Evolutionary conservation across 2,113 vertebrate species (phyloP).

Genomic region (Entosphenus tridentatus): DNA sequence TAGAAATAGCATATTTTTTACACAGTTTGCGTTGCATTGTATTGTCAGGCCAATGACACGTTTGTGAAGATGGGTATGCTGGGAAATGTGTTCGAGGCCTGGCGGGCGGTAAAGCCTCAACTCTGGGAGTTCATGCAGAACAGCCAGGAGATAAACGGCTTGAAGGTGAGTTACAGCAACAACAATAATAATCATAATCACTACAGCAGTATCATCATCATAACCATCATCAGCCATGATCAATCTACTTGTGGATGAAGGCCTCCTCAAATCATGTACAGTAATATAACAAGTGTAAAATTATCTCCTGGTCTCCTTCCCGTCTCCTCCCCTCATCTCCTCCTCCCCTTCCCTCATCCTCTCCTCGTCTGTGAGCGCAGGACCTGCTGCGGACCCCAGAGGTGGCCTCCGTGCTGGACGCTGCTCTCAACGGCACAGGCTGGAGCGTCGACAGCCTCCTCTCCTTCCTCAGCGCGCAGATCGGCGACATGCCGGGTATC

Average conservation of each 20-base stretch:
- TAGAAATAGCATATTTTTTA: slow-evolving; percentile 12
- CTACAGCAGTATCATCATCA: background rate
- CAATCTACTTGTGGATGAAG: background rate
- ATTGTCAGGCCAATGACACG: slow-evolving; percentile 62
- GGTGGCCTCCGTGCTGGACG: slow-evolving; percentile 29
- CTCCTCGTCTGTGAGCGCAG: slow-evolving; percentile 18
- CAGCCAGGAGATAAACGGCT: slow-evolving; percentile 53
- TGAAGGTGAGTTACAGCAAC: slow-evolving; percentile 34
- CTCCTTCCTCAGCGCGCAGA: slow-evolving; percentile 24
- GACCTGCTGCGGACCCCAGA: slow-evolving; percentile 37
- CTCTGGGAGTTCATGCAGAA: slow-evolving; percentile 73
- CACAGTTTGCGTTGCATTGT: slow-evolving; percentile 3
- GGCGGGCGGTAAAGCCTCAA: slow-evolving; percentile 68
- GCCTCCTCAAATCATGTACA: background rate
- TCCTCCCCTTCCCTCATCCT: background rate
- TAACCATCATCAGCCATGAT: background rate
- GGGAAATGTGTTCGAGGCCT: slow-evolving; percentile 68
- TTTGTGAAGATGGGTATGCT: slow-evolving; percentile 80
- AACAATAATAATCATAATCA: background rate
- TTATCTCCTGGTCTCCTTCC: background rate
- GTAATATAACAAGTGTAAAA: background rate
- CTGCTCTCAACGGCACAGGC: slow-evolving; percentile 27
- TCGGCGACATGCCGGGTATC: too few species aligned
- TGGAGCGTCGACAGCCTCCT: slow-evolving; percentile 48
- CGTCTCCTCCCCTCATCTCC: background rate